Conservation (phyloP, 1,140 invertebrate genomes). For the Yoshiicerus persimilis region DNA sequence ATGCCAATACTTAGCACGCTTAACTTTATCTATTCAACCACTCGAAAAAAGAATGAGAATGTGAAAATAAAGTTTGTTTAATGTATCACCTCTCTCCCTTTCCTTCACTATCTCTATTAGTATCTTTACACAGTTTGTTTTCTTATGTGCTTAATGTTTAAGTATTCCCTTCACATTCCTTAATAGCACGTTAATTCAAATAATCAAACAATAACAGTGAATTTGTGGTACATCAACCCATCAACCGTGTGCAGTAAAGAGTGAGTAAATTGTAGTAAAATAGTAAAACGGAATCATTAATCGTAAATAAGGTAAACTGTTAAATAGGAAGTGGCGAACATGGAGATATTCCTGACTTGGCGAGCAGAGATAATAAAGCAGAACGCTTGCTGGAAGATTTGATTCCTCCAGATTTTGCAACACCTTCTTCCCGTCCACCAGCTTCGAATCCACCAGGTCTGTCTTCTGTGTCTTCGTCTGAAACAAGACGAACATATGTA, state of each 20-base stretch:
- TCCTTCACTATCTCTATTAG: not conserved
- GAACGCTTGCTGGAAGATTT: conserved; percentile 28
- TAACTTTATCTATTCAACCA: not conserved
- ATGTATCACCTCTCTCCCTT: not conserved
- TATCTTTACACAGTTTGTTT: not conserved
- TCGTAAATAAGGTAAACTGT: not conserved
- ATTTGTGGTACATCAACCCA: not conserved
- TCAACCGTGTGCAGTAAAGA: not conserved
- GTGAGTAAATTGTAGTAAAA: not conserved
- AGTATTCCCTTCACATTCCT: not conserved
- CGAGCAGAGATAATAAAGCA: not conserved
- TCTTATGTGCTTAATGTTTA: not conserved
- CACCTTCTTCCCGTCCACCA: conserved; percentile 1
- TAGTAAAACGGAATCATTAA: too few species aligned
- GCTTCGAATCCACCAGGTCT: not conserved
- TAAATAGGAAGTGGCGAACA: not conserved
- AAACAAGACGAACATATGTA: conserved; percentile 10
- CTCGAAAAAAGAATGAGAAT: not conserved
- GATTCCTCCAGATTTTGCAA: not conserved
- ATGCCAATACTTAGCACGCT: not conserved
- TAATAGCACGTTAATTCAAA: not conserved
- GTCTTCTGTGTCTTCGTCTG: not conserved
- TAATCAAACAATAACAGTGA: not conserved
- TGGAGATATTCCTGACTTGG: conserved; percentile 3
- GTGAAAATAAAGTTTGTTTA: not conserved